A percentile compares a stretch with the other conserved stretches of the same genome.
Conservation (phyloP, 2,888 invertebrate genomes). For the Platypus cylindrus region DNA sequence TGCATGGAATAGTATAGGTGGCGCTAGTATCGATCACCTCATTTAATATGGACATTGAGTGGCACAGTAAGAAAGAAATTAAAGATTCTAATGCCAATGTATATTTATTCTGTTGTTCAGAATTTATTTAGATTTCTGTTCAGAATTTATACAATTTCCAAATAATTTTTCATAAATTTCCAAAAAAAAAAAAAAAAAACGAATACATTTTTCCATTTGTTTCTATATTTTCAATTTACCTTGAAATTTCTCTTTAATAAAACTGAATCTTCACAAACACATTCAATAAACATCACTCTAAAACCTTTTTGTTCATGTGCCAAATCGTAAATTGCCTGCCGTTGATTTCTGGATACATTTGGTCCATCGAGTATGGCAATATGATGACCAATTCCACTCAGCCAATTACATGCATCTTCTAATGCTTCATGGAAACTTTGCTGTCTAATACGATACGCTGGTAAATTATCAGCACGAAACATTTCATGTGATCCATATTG, state of each 20-base stretch:
- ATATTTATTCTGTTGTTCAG: too few species aligned
- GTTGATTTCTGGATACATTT: constrained; percentile 71
- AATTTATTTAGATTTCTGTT: too few species aligned
- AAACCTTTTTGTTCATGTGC: constrained; percentile 61
- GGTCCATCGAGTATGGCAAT: constrained; percentile 76
- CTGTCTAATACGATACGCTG: constrained; percentile 68
- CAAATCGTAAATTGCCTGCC: constrained; percentile 63
- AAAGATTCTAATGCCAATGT: too few species aligned
- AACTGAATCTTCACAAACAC: constrained; percentile 70
- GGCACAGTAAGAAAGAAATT: too few species aligned
- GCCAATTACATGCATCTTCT: constrained; percentile 75
- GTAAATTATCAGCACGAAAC: constrained; percentile 73
- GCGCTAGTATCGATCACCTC: too few species aligned
- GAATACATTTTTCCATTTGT: too few species aligned
- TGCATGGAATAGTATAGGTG: too few species aligned
- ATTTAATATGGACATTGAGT: too few species aligned
- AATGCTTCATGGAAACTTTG: constrained; percentile 75
- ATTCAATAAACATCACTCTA: constrained; percentile 84
- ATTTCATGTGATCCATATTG: constrained; percentile 77
- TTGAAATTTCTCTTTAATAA: constrained; percentile 60
- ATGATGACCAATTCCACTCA: constrained; percentile 50
- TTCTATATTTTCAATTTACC: constrained; percentile 31
- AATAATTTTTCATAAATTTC: neutral
- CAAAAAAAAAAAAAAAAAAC: neutral
- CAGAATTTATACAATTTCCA: too few species aligned